phyloP scores from a whole-genome alignment of 2,797 vertebrate species.

The Pseudomugil tenellus region DNA sequence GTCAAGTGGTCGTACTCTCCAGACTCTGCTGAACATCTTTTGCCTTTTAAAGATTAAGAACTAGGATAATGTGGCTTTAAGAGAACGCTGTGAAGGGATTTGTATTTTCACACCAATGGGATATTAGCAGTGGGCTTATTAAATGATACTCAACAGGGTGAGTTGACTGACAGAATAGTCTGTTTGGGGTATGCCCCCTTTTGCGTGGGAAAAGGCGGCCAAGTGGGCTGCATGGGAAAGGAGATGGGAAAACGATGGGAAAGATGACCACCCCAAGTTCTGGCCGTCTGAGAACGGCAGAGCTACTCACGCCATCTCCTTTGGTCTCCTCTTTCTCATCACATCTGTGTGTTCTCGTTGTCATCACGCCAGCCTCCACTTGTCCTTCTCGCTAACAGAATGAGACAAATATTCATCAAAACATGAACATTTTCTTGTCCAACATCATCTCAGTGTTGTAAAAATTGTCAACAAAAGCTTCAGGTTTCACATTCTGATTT shows the following conservation, averaged over 20 bases:
- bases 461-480: conserved; percentile 1
- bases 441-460: background rate
- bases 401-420: conserved; percentile 39
- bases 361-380: conserved; percentile 90
- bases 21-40: background rate
- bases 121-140: conserved; percentile 2
- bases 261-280: conserved; percentile 58
- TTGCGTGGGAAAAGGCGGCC: conserved; percentile 68
- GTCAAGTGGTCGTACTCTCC: background rate
- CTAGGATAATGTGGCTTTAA: background rate
- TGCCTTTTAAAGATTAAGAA: conserved; percentile 13
- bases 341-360: conserved; percentile 83
- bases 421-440: conserved; percentile 10
- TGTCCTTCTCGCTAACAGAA: conserved; percentile 88
- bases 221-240: conserved; percentile 56
- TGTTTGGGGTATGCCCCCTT: conserved; percentile 58
- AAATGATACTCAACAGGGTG: conserved; percentile 24
- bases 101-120: conserved; percentile 12
- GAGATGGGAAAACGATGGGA: conserved; percentile 60
- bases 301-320: conserved; percentile 82
- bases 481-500: background rate
- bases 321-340: conserved; percentile 61
- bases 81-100: conserved; percentile 7
- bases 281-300: conserved; percentile 65
- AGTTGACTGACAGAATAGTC: conserved; percentile 49